Evolutionary conservation across 1,140 invertebrate genomes (phyloP), one percentile per base, ranked within the genome.

Genomic region (Cherax quadricarinatus): DNA sequence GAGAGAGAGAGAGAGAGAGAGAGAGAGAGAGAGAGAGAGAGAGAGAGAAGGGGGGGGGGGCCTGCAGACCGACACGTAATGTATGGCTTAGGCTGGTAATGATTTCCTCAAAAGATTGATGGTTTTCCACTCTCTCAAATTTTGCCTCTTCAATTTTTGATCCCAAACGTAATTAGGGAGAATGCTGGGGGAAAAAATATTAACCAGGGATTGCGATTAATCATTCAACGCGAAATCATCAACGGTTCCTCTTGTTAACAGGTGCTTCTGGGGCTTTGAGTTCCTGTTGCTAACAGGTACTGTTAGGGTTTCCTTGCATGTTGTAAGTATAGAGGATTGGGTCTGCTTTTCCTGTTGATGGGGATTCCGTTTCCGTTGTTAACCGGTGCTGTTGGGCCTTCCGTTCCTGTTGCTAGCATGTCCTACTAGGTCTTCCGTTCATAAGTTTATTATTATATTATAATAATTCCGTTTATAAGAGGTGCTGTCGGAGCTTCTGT

Each of bases 131-230:
- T 91, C 89, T 86, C 83, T 91, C 89, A 91, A 91, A 91, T 91
- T 91, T 91, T 91, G 89, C 89, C 83, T 91, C 89, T 91, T 91
- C 89, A 84, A 91, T 91, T 91, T 91, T 91, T 91, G 83, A 91
- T 91, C 83, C 82, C 83, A 91, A 84, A 91, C 53, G 89, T 91
- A 91, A 91, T 91, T 91, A 91, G 89, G 89, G 89, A 85, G 89
- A 91, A 91, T 91, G 83, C 51, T 53, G 53, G 82, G 48, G 41
- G 21, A 75, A 89, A 91, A 91, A 91, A 91, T 91, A 91, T 86
- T 91, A 91, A 91, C 66, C 89, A 79, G 81, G 83, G 73, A 91
- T 91, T 91, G 82, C 83, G 73, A 91, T 91, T 91, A 91, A 91
- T 91, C 89, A 91, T 91, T 84, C 82, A 85, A 79, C 48, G 70